These are phyloP conservation scores for Aphidius gifuensis DNA, from an alignment of 1,140 invertebrate species.

Conservation along the genomic window DNA sequence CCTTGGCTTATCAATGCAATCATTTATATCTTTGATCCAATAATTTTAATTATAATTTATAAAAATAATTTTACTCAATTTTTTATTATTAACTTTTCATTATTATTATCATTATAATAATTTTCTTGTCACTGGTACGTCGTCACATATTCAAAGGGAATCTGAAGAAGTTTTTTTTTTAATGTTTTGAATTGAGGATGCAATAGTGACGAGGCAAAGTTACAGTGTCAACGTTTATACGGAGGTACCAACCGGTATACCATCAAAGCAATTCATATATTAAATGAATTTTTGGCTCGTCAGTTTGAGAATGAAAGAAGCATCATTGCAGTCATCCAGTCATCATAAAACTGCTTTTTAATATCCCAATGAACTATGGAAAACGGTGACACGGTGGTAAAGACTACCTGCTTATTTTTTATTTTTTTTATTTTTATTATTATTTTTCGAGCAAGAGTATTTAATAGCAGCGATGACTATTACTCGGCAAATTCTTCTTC, in stretches of 20 bases:
- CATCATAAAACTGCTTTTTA: slow-evolving; percentile 29
- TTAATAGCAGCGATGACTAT: slow-evolving; percentile 30
- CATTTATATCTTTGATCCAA: neutral
- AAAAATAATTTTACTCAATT: too few species aligned
- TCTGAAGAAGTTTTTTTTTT: slow-evolving; percentile 15
- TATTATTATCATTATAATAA: neutral
- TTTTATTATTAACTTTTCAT: neutral
- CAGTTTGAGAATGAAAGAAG: slow-evolving; percentile 11
- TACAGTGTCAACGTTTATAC: slow-evolving; percentile 10
- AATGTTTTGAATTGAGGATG: neutral
- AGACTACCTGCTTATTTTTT: slow-evolving; percentile 16
- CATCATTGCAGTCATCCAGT: slow-evolving; percentile 16
- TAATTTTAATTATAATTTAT: neutral
- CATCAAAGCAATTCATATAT: neutral
- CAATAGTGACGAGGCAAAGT: slow-evolving; percentile 10
- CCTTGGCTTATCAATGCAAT: slow-evolving; percentile 3
- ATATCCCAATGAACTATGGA: slow-evolving; percentile 21
- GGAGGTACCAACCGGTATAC: neutral
- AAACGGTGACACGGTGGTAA: slow-evolving; percentile 9
- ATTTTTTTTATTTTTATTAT: neutral
- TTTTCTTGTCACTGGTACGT: slow-evolving; percentile 11
- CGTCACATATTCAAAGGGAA: slow-evolving; percentile 1
- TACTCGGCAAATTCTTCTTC: slow-evolving; percentile 33
- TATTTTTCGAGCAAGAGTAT: slow-evolving; percentile 20
- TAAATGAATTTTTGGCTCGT: slow-evolving; percentile 1